phyloP scores from a whole-genome alignment of 2,113 vertebrate species.

The Campylomormyrus tamandua region DNA sequence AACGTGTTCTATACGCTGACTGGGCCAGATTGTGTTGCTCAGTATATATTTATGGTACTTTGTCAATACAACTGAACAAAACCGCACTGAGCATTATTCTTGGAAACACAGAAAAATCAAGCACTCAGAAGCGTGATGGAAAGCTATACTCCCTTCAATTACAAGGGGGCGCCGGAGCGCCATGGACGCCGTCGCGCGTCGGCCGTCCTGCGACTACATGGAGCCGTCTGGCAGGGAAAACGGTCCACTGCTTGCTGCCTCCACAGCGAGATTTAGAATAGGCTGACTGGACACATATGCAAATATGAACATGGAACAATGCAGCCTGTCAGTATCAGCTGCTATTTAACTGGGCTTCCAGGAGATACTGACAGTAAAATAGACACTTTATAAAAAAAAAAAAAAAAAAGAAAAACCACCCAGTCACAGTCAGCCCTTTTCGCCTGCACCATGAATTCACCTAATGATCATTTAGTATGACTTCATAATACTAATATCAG shows the following conservation, averaged over 20 bases:
- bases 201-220: background rate
- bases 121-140: background rate
- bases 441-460: background rate
- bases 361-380: slow-evolving; percentile 9
- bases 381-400: background rate
- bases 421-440: background rate
- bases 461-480: background rate
- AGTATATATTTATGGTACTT: background rate
- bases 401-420: background rate
- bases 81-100: background rate
- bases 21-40: background rate
- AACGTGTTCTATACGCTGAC: background rate
- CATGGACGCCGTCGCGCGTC: background rate
- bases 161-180: slow-evolving; percentile 45
- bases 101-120: background rate
- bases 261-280: background rate
- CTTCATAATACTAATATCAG: background rate
- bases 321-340: slow-evolving; percentile 47
- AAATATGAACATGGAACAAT: slow-evolving; percentile 54
- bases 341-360: slow-evolving; percentile 27
- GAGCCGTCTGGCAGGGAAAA: background rate
- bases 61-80: background rate
- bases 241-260: background rate
- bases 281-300: slow-evolving; percentile 61
- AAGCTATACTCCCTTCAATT: slow-evolving; percentile 23